Percentiles rank a stretch among this genome's conserved stretches.
These are phyloP conservation scores for Caenorhabditis sulstoni DNA, from an alignment of 2,888 invertebrate genomes.

Conservation along the genomic window DNA sequence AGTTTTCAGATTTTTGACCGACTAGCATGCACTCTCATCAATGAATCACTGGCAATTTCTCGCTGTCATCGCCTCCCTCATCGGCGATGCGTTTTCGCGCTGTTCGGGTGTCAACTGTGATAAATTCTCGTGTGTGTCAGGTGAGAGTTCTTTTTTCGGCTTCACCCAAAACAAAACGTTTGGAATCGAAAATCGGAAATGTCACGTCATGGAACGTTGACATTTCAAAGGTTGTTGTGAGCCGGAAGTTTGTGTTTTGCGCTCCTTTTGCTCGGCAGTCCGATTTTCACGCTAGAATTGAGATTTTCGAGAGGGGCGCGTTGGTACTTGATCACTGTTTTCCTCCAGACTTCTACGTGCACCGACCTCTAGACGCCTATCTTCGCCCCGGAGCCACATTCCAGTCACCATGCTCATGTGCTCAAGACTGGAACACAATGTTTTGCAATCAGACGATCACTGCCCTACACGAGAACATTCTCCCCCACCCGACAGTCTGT, in stretches of 20 bases:
- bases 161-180: too few relatives aligned
- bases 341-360: conserved; percentile 44
- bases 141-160: too few relatives aligned
- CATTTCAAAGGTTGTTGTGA: neutral
- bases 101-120: conserved; percentile 48
- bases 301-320: neutral
- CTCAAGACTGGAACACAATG: conserved; percentile 63
- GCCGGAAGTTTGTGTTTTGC: neutral
- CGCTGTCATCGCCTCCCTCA: conserved; percentile 22
- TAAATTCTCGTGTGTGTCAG: conserved; percentile 53
- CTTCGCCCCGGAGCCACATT: conserved; percentile 58
- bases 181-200: neutral
- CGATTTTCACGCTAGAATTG: neutral
- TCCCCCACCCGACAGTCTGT: conserved; percentile 64
- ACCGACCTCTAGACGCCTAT: conserved; percentile 51
- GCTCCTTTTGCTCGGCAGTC: neutral
- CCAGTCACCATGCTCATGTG: conserved; percentile 63
- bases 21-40: conserved; percentile 13
- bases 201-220: too few relatives aligned
- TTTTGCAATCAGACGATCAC: conserved; percentile 65
- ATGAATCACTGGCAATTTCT: conserved; percentile 31
- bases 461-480: conserved; percentile 13
- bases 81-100: conserved; percentile 21
- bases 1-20: neutral
- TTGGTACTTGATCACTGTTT: neutral